phyloP scores from a whole-genome alignment of 2,888 invertebrate genomes.

The Xestia ashworthii region DNA sequence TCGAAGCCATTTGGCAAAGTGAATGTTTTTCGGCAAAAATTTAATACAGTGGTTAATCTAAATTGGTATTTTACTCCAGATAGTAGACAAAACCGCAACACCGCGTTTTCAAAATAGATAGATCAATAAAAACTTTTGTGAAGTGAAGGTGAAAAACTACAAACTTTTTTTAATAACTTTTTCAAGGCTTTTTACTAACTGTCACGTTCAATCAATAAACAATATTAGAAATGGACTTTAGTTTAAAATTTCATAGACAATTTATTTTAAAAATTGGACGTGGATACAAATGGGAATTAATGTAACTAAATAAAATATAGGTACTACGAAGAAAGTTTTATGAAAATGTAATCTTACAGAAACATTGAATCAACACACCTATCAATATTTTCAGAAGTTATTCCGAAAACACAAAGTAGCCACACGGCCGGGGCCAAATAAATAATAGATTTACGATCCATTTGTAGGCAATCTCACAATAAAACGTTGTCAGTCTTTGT shows the following conservation, averaged over 20 bases:
- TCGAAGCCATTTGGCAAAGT: slow-evolving; percentile 32
- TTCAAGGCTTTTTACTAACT: background rate
- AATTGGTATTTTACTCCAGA: background rate
- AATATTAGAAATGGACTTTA: slow-evolving; percentile 16
- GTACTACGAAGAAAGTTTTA: background rate
- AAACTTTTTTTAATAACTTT: slow-evolving; percentile 11
- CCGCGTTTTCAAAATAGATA: background rate
- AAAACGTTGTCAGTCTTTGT: slow-evolving; percentile 86
- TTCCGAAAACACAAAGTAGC: slow-evolving; percentile 32
- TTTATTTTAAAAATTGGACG: background rate
- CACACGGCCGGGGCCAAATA: slow-evolving; percentile 70
- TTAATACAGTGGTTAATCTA: background rate
- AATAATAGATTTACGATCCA: slow-evolving; percentile 79
- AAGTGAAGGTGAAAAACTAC: slow-evolving; percentile 9
- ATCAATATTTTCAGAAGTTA: slow-evolving; percentile 45
- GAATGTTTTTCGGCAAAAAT: slow-evolving; percentile 1
- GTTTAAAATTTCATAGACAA: slow-evolving; percentile 1
- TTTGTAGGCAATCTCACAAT: slow-evolving; percentile 87
- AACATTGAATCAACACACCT: slow-evolving; percentile 12
- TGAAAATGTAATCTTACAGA: background rate
- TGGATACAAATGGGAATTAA: background rate
- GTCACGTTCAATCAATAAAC: slow-evolving; percentile 12
- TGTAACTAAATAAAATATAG: background rate
- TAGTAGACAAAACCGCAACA: too few relatives aligned
- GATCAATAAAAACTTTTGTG: background rate